Percentiles rank a stretch among this genome's conserved stretches.
Conservation (phyloP, 2,888 invertebrate genomes). For the Calameuta pallipes region DNA sequence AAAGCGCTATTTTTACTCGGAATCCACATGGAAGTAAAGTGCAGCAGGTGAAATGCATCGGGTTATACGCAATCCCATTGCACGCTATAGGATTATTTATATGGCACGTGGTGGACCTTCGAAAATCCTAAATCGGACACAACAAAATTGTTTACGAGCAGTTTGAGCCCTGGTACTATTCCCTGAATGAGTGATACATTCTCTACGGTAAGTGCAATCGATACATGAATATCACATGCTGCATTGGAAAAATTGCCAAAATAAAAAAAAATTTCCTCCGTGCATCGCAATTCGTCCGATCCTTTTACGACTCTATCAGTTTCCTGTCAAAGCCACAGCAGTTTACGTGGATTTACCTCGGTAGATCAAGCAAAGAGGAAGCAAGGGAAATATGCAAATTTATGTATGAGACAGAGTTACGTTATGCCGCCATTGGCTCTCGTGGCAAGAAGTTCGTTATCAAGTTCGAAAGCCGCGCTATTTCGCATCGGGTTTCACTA, state of each 20-base stretch:
- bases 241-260: neutral
- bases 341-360: neutral
- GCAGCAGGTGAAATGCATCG: neutral
- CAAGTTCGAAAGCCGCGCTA: neutral
- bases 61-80: neutral
- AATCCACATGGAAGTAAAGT: neutral
- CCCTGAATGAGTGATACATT: slow-evolving; percentile 22
- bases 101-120: slow-evolving; percentile 16
- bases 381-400: neutral
- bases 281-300: neutral
- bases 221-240: neutral
- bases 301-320: neutral
- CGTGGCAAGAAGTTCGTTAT: neutral
- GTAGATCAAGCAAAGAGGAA: neutral
- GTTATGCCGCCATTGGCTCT: neutral
- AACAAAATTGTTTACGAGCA: slow-evolving; percentile 37
- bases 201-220: neutral
- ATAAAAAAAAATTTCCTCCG: neutral
- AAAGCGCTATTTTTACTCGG: neutral
- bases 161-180: slow-evolving; percentile 16
- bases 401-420: neutral
- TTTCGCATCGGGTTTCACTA: neutral
- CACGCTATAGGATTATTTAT: slow-evolving; percentile 29
- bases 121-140: slow-evolving; percentile 29
- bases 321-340: neutral